A percentile compares a stretch with the other conserved stretches of the same genome.
These are phyloP conservation scores for Eumeta japonica DNA, from an alignment of 1,140 invertebrate species.

Conservation along the genomic window DNA sequence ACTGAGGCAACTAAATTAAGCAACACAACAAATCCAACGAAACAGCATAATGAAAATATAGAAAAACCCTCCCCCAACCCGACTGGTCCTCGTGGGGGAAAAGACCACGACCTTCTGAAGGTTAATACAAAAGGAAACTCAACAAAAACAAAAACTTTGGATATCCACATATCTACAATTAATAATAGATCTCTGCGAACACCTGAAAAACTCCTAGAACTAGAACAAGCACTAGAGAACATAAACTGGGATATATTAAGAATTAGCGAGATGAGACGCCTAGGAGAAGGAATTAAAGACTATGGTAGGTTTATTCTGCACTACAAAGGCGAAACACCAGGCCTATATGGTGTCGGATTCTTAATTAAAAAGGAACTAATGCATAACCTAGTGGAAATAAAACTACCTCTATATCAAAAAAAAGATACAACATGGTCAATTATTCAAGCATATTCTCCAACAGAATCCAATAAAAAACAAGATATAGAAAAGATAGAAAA, in stretches of 20 bases:
- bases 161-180: constrained; percentile 5
- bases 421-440: constrained; percentile 4
- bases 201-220: constrained; percentile 5
- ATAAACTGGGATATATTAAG: too few species aligned
- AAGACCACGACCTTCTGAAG: too few species aligned
- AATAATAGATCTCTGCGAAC: constrained; percentile 6
- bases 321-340: constrained; percentile 3
- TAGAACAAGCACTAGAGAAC: constrained; percentile 4
- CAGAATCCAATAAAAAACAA: too few species aligned
- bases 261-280: constrained; percentile 2
- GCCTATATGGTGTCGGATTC: constrained; percentile 2
- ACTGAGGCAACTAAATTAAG: too few species aligned
- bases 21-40: too few species aligned
- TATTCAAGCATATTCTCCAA: constrained; percentile 3
- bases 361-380: neutral
- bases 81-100: too few species aligned
- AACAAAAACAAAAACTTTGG: neutral
- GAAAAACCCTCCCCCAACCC: too few species aligned
- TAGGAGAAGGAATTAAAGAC: constrained; percentile 3
- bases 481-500: too few species aligned
- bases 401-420: too few species aligned
- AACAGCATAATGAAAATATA: too few species aligned
- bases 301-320: neutral
- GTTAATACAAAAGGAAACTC: neutral
- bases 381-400: neutral